These are phyloP conservation scores for Acanthurus tractus DNA, from an alignment of 2,797 vertebrate genomes.

Conservation along the genomic window DNA sequence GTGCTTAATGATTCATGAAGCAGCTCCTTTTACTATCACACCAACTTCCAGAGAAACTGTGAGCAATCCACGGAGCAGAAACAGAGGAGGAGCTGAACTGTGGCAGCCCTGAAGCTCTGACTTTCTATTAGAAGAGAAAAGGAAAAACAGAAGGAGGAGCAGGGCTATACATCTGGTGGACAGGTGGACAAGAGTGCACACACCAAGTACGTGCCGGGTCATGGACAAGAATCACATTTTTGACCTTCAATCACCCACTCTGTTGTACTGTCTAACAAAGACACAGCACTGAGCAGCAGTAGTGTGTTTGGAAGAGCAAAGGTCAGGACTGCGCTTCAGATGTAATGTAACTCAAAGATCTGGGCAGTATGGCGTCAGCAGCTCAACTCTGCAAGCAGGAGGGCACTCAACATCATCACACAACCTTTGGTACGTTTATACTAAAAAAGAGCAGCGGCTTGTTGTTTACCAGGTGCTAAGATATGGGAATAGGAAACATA, in stretches of 20 bases:
- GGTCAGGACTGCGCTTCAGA: background rate
- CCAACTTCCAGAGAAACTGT: conserved; percentile 23
- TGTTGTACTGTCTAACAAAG: background rate
- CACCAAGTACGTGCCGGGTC: background rate
- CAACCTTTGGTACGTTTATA: too few species aligned
- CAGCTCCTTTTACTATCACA: conserved; percentile 61
- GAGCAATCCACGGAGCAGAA: conserved; percentile 1
- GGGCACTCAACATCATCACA: too few species aligned
- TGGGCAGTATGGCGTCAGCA: background rate
- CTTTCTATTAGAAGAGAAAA: background rate
- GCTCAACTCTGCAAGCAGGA: background rate
- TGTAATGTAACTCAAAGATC: background rate
- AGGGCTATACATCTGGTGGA: background rate
- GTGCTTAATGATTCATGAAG: conserved; percentile 81
- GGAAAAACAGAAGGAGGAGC: background rate
- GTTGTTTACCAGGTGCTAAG: too few species aligned
- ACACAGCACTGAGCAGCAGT: background rate
- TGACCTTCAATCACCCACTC: conserved; percentile 13
- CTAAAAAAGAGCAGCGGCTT: too few species aligned
- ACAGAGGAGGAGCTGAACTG: background rate
- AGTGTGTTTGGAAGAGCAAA: conserved; percentile 28
- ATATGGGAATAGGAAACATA: background rate
- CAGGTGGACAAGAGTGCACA: background rate
- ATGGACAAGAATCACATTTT: background rate
- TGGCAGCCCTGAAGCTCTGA: background rate